Base-by-base conservation (phyloP, 2,113 vertebrate species). In the Anolis sagrei region DNA sequence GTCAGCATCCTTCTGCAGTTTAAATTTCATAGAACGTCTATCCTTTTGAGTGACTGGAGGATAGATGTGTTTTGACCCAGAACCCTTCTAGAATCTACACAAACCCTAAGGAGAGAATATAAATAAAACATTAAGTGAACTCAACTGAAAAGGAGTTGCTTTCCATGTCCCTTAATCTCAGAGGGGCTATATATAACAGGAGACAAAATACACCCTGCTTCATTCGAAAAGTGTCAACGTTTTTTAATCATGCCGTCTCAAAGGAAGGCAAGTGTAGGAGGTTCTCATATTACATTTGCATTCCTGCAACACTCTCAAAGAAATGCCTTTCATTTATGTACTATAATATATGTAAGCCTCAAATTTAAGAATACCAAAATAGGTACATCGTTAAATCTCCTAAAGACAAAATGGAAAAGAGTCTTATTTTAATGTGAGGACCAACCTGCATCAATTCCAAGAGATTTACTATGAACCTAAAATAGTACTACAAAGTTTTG, bases 11-110 rank as follows among this genome's bases (percentile, higher is more conserved):
- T 72, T 48, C 39, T 76, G 27, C 64, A 39, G 61, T 64, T 84
- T 84, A 29, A 76, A 49, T 84, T 76, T 62, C 58, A 76, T 49
- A 49, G n/a, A 76, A 61, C 44, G 76, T 84, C 76, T 76, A 84
- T 34, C 44, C 82, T 66, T 61, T 76, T 66, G 82, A 84, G 58
- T 44, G 73, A 77, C 25, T 68, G n/a, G n/a, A 75, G 80, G 72
- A 86, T 25, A 74, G 48, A 77, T 77, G 7, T 3, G 32, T 69
- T 18, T 58, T 81, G 62, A 66, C 74, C 34, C 27, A 51, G 51
- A 79, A 54, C 54, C 27, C 51, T n/a, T 74, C 54, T 73, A 44
- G 72, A 51, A 83, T 44, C 68, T 51, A 66, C 49, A 76, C 16
- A 73, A 36, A 76, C 6, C 16, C 39, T 21, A 68, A 69, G 54